These are phyloP conservation scores for Drosophila hydei DNA, from an alignment of 1,140 invertebrate genomes.

Conservation along the genomic window DNA sequence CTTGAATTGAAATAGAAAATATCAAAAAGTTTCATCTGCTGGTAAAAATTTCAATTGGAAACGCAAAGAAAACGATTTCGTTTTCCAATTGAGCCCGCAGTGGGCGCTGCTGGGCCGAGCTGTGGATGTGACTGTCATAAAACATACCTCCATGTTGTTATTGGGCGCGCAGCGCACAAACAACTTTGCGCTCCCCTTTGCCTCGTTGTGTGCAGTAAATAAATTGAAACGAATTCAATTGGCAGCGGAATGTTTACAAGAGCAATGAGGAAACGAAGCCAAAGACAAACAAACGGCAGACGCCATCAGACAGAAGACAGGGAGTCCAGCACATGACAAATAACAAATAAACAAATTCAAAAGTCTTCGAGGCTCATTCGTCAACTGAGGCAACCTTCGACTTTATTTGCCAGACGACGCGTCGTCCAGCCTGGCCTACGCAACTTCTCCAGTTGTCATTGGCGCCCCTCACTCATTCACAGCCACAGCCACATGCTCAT, in stretches of 20 bases:
- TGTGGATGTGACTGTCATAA: constrained; percentile 44
- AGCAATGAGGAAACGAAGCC: constrained; percentile 25
- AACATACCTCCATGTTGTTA: constrained; percentile 58
- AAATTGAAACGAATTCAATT: constrained; percentile 82
- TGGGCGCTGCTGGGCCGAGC: constrained; percentile 26
- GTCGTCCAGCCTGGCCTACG: constrained; percentile 1
- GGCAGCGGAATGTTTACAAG: constrained; percentile 70
- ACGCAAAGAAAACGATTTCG: constrained; percentile 39
- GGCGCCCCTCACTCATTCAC: constrained; percentile 49
- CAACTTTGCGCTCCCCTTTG: constrained; percentile 44
- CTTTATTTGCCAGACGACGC: background rate
- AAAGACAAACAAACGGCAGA: constrained; percentile 66
- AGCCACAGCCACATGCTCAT: background rate
- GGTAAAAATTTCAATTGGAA: constrained; percentile 13
- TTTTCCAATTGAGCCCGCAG: constrained; percentile 73
- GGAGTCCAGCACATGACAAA: constrained; percentile 35
- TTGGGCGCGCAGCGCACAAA: constrained; percentile 50
- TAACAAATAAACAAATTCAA: constrained; percentile 75
- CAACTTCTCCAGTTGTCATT: constrained; percentile 69
- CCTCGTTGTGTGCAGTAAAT: constrained; percentile 61
- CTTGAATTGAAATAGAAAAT: constrained; percentile 38
- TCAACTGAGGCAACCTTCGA: constrained; percentile 7
- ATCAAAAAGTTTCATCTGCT: constrained; percentile 10
- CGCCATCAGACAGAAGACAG: constrained; percentile 11
- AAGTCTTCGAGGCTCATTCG: constrained; percentile 47